Conservation (phyloP, 92 coral and sea anemone genomes). For the Meandrina meandrites region DNA sequence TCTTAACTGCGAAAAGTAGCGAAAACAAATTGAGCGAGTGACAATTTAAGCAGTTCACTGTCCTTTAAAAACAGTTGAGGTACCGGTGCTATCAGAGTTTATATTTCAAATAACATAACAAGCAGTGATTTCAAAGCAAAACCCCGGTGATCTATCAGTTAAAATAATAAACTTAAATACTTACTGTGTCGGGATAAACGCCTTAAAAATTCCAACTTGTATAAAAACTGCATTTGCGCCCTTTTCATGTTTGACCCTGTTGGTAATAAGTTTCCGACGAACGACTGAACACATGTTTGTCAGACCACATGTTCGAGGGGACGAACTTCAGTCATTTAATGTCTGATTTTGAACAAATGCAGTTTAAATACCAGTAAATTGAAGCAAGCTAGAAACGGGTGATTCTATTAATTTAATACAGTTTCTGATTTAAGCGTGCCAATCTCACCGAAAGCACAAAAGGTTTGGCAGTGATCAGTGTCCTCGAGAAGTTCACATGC, state of each 20-base stretch:
- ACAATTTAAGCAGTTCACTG: neutral
- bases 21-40: neutral
- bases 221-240: neutral
- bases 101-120: neutral
- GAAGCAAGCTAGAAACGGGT: slow-evolving; percentile 40
- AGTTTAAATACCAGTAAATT: slow-evolving; percentile 22
- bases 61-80: neutral
- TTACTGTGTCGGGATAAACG: neutral
- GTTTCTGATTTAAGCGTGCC: neutral
- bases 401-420: neutral
- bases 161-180: slow-evolving; percentile 3
- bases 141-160: neutral
- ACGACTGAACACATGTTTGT: slow-evolving; percentile 16
- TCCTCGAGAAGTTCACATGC: neutral
- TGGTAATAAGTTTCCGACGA: neutral
- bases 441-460: neutral
- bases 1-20: neutral
- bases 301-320: slow-evolving; percentile 12
- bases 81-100: neutral
- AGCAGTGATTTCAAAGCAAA: slow-evolving; percentile 6
- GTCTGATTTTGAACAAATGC: slow-evolving; percentile 11
- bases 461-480: neutral
- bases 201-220: neutral
- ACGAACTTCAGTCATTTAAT: slow-evolving; percentile 12
- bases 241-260: neutral